Conservation (phyloP, 2,797 vertebrate genomes). For the Sebastes itinus region DNA sequence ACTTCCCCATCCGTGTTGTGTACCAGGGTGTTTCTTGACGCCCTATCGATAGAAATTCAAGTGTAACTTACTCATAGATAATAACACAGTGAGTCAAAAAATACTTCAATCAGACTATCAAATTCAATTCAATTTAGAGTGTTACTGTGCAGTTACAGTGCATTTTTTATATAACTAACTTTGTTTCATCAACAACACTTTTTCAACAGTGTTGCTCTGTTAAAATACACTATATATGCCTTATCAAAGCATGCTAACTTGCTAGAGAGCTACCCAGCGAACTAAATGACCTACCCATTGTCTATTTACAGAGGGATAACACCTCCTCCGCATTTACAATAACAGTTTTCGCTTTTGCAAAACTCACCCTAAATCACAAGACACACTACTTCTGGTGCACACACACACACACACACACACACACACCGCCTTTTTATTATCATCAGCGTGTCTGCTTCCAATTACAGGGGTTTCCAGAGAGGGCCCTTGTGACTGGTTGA, state of each 20-base stretch:
- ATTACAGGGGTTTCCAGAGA: conserved; percentile 69
- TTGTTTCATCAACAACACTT: not conserved
- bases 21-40: not conserved
- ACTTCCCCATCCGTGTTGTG: conserved; percentile 12
- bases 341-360: not conserved
- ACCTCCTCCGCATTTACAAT: conserved; percentile 11
- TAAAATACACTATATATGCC: not conserved
- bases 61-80: not conserved
- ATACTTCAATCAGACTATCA: not conserved
- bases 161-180: not conserved
- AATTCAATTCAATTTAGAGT: not conserved
- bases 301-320: not conserved
- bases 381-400: not conserved
- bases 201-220: not conserved
- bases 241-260: not conserved
- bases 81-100: not conserved
- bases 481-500: conserved; percentile 66
- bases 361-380: conserved; percentile 23
- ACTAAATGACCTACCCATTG: not conserved
- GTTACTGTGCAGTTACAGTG: not conserved
- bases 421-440: conserved; percentile 56
- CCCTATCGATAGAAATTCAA: not conserved
- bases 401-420: conserved; percentile 11
- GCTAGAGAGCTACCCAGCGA: not conserved
- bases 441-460: conserved; percentile 71